Evolutionary conservation across 1,140 invertebrate genomes (phyloP), one percentile per base, ranked within the genome.

Genomic region (Eriocheir sinensis): DNA sequence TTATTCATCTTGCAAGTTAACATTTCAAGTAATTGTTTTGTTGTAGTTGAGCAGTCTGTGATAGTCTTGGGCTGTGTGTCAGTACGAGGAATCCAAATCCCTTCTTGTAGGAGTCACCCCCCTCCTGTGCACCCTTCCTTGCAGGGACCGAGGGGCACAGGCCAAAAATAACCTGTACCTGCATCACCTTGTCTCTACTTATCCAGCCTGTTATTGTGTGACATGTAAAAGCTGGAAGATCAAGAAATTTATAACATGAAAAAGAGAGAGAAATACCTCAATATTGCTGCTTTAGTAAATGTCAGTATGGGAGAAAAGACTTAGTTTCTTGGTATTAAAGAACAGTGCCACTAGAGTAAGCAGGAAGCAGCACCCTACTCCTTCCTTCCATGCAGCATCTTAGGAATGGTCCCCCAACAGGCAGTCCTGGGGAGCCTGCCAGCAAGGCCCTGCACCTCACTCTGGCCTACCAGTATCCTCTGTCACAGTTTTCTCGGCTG

Each of bases 371-470:
- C 27, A 27, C 60, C 12, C n/a, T 72, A 72, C 60, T n/a, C n/a
- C 60, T n/a, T n/a, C 27, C 60, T n/a, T n/a, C 21, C n/a, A n/a
- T n/a, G 8, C 60, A 21, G 27, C 0, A 27, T 2, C 4, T 72
- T 2, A 72, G 60, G 83, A 34, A 0, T 93, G 85, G 91, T 91
- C 89, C 95, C 94, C 83, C 95, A 97, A 40, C 96, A 98, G 95
- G 92, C n/a, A 94, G 83, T 9, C 89, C 80, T 27, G 95, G 93
- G 32, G 94, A 92, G 96, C 97, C 98, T 0, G 98, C 98, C 96
- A 98, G 98, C 34, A 99, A 99, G 96, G 98, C 98, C 21, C 97
- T 99, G 27, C 98, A 99, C 96, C 97, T 99, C 95, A 99, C 98
- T 2, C 97, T 99, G 95, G 98, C 98, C 4, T 99, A 99, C 97